Evolutionary conservation across 2,113 vertebrate genomes (phyloP).

Genomic region (Mugil cephalus): DNA sequence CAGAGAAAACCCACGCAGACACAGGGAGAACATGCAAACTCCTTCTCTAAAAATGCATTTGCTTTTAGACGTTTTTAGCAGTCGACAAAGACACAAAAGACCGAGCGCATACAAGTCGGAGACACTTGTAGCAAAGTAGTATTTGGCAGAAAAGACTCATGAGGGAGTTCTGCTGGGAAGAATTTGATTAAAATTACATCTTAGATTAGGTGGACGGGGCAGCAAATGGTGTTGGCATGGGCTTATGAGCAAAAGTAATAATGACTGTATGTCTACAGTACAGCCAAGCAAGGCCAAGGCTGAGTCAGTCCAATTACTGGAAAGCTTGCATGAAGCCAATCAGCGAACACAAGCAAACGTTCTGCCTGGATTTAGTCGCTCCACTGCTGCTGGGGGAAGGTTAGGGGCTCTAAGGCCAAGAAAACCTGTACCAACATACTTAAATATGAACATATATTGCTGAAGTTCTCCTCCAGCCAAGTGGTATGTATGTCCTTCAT

Average conservation of each 20-base stretch:
- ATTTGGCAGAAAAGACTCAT: no score
- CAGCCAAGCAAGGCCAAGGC: neutral
- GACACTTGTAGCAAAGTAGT: no score
- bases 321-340: neutral
- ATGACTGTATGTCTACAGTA: neutral
- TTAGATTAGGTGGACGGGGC: no score
- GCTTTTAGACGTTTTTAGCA: no score
- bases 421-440: neutral
- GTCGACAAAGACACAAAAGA: no score
- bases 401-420: neutral
- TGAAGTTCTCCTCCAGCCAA: slow-evolving; percentile 34
- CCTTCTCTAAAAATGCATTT: no score
- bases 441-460: slow-evolving; percentile 4
- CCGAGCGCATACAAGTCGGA: no score
- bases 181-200: no score
- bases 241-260: neutral
- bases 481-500: slow-evolving; percentile 55
- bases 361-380: neutral
- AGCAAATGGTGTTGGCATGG: neutral
- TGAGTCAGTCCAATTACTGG: neutral
- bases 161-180: no score
- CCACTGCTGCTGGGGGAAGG: neutral
- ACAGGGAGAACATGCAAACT: no score
- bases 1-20: no score
- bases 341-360: neutral